Conservation (phyloP, 2,888 invertebrate genomes). For the Aleiodes leptofemur region DNA sequence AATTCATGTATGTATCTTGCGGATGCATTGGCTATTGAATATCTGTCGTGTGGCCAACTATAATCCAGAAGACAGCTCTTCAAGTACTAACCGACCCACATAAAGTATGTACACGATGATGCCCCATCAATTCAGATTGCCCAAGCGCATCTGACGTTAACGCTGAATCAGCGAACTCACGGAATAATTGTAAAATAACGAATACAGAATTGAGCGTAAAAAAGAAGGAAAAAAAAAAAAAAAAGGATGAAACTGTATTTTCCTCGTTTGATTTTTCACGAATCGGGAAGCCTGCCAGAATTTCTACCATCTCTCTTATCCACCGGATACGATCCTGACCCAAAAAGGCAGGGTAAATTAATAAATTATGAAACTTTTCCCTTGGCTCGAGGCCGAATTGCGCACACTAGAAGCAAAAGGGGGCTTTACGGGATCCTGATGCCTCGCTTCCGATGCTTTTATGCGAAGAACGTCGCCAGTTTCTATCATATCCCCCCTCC, state of each 20-base stretch:
- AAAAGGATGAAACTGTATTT: constrained; percentile 51
- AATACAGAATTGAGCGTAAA: constrained; percentile 36
- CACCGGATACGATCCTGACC: constrained; percentile 67
- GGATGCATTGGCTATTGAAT: constrained; percentile 68
- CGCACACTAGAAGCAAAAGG: constrained; percentile 45
- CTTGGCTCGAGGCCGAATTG: constrained; percentile 71
- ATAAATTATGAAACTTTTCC: constrained; percentile 69
- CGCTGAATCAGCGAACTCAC: no score
- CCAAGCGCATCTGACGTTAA: no score
- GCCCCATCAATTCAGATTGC: no score
- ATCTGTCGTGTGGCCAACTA: constrained; percentile 63
- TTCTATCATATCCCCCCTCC: constrained; percentile 40
- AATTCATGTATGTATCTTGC: constrained; percentile 59
- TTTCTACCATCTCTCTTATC: constrained; percentile 48
- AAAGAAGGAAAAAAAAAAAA: constrained; percentile 45
- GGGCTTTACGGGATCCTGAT: constrained; percentile 63
- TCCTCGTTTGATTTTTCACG: constrained; percentile 45
- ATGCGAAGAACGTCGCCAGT: constrained; percentile 52
- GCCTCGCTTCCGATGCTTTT: constrained; percentile 60
- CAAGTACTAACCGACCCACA: not conserved
- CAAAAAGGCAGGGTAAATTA: constrained; percentile 73
- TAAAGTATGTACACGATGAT: no score
- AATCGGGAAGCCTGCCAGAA: constrained; percentile 65
- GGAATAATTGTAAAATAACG: constrained; percentile 34
- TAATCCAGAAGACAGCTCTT: constrained; percentile 36